phyloP scores from a whole-genome alignment of 2,113 vertebrate genomes.

The Hippocampus abdominalis region DNA sequence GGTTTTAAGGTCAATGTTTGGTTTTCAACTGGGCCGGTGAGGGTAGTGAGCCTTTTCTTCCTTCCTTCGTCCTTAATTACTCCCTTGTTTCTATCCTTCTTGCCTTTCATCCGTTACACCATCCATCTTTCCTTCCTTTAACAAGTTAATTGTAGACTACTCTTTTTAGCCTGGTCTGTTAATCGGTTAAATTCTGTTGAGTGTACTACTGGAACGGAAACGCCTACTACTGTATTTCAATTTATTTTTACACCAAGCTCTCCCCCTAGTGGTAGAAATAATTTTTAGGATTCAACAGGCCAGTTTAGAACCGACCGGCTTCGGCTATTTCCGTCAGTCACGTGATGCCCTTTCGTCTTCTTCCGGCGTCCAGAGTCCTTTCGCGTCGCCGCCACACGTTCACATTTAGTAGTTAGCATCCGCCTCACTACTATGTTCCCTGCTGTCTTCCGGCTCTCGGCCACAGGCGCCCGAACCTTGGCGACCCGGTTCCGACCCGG shows the following conservation, averaged over 20 bases:
- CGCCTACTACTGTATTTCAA: neutral
- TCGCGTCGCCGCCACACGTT: neutral
- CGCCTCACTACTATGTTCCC: constrained; percentile 69
- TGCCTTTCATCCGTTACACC: too few species aligned
- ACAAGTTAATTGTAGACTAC: too few species aligned
- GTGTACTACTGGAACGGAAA: too few species aligned
- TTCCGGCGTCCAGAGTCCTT: constrained; percentile 14
- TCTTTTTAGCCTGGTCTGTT: too few species aligned
- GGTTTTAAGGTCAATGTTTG: neutral
- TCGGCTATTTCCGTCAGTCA: constrained; percentile 44
- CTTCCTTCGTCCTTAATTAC: too few species aligned
- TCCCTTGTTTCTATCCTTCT: too few species aligned
- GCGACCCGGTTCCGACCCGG: constrained; percentile 44
- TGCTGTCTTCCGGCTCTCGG: constrained; percentile 54
- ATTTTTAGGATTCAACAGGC: neutral
- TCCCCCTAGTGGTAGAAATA: constrained; percentile 29
- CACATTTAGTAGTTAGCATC: constrained; percentile 9
- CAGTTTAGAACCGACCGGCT: neutral
- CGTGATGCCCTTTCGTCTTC: constrained; percentile 26
- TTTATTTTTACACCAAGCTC: constrained; percentile 10
- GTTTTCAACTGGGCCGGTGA: too few species aligned
- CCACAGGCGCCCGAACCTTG: constrained; percentile 54
- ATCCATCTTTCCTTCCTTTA: neutral
- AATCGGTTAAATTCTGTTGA: too few species aligned
- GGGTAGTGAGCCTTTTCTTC: too few species aligned